These are phyloP conservation scores for Mactra quadrangularis DNA, from an alignment of 1,140 invertebrate genomes.

Conservation along the genomic window DNA sequence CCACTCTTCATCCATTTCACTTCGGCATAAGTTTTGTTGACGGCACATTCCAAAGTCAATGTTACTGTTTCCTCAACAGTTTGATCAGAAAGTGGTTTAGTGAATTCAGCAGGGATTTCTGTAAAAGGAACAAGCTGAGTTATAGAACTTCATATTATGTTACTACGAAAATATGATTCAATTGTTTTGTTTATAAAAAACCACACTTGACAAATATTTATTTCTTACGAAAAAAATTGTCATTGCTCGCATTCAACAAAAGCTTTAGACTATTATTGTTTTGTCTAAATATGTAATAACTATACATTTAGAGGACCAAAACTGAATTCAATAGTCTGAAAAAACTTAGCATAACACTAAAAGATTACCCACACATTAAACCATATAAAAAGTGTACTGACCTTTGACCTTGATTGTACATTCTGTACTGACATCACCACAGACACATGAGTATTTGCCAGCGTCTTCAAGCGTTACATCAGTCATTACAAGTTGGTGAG, in stretches of 20 bases:
- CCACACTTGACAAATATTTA: no score
- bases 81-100: slow-evolving; percentile 73
- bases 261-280: no score
- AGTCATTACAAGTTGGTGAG: slow-evolving; percentile 70
- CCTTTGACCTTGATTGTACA: slow-evolving; percentile 69
- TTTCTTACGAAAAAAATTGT: no score
- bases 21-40: slow-evolving; percentile 76
- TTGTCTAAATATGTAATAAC: no score
- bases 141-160: background rate
- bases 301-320: no score
- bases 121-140: no score
- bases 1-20: slow-evolving; percentile 84
- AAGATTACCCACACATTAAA: no score
- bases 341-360: no score
- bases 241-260: no score
- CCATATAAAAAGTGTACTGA: slow-evolving; percentile 26
- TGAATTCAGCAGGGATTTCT: slow-evolving; percentile 78
- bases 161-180: no score
- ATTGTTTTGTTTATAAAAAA: no score
- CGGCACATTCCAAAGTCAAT: slow-evolving; percentile 79
- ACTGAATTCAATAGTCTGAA: no score
- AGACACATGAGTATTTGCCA: slow-evolving; percentile 75
- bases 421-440: slow-evolving; percentile 69
- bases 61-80: slow-evolving; percentile 74
- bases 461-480: slow-evolving; percentile 67